Evolutionary conservation across 2,888 invertebrate genomes (phyloP).

Genomic region (Monochamus alternatus): DNA sequence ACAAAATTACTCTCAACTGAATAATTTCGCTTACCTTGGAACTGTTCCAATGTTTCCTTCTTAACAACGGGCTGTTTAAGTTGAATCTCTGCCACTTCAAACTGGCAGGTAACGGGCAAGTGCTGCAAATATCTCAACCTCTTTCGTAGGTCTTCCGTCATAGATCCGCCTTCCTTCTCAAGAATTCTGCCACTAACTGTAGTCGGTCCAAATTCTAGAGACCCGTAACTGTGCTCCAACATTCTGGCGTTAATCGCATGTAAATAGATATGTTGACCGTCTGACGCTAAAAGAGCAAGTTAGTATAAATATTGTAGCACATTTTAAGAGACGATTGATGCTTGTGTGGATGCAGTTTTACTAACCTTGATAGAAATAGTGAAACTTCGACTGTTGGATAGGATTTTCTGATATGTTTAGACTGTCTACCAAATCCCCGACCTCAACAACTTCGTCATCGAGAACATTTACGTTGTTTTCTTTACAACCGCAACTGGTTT

Average conservation of each 20-base stretch:
- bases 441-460: neutral
- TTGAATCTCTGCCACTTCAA: conserved; percentile 91
- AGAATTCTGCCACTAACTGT: conserved; percentile 84
- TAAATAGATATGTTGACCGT: conserved; percentile 94
- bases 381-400: conserved; percentile 72
- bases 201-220: conserved; percentile 84
- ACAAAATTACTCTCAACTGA: conserved; percentile 10
- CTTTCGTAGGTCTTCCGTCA: conserved; percentile 86
- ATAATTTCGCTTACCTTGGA: conserved; percentile 75
- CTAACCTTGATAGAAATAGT: conserved; percentile 89
- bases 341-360: too few relatives aligned
- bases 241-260: conserved; percentile 93
- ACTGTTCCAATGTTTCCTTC: conserved; percentile 78
- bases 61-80: conserved; percentile 83
- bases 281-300: conserved; percentile 78
- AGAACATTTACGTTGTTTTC: neutral
- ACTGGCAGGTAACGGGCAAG: conserved; percentile 91
- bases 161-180: conserved; percentile 90
- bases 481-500: neutral
- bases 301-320: neutral
- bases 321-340: too few relatives aligned
- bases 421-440: conserved; percentile 4
- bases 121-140: conserved; percentile 86
- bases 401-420: conserved; percentile 25
- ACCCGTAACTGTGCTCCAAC: conserved; percentile 89